These are phyloP conservation scores for Centrocercus urophasianus DNA, from an alignment of 2,113 vertebrate species.

Conservation along the genomic window DNA sequence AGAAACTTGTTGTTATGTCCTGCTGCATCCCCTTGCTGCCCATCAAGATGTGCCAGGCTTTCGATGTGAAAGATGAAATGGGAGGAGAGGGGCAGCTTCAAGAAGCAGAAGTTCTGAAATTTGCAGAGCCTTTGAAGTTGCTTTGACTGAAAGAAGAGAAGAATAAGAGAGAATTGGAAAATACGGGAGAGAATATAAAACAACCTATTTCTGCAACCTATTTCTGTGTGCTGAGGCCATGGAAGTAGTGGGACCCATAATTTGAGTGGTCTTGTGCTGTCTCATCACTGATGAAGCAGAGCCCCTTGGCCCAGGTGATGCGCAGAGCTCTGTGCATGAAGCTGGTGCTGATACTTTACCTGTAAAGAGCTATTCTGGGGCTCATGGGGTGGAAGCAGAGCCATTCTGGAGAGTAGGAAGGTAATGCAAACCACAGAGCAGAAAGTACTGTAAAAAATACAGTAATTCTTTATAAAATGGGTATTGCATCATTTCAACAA, in stretches of 20 bases:
- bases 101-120: background rate
- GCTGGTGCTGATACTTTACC: background rate
- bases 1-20: rapidly evolving
- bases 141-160: background rate
- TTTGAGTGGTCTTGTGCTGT: background rate
- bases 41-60: background rate
- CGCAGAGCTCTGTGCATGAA: background rate
- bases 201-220: background rate
- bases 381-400: background rate
- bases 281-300: background rate
- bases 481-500: background rate
- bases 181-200: background rate
- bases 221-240: background rate
- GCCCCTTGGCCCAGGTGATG: too few relatives aligned
- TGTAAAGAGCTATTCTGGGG: background rate
- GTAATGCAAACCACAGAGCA: background rate
- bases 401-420: background rate
- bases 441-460: background rate
- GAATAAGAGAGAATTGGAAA: background rate
- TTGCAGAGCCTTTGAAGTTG: background rate
- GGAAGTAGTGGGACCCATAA: background rate
- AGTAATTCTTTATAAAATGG: background rate
- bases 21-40: background rate
- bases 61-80: background rate
- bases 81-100: background rate